Percentiles rank a stretch among this genome's conserved stretches.
These are phyloP conservation scores for Peromyscus californicus DNA, from an alignment of 2,113 vertebrate species.

Conservation along the genomic window DNA sequence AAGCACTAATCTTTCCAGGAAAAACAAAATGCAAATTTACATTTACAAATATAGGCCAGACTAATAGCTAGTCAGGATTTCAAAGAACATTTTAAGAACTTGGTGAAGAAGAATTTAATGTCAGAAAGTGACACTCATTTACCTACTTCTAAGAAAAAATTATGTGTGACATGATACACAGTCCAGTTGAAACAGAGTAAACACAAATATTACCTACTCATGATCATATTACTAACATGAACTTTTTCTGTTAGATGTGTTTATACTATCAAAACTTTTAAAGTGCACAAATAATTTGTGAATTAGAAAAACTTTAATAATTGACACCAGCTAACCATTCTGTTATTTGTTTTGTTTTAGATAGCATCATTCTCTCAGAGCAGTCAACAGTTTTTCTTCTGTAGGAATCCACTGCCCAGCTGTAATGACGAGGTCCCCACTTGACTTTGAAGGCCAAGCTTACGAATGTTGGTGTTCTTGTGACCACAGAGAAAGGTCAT, in stretches of 20 bases:
- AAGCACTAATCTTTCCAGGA: background rate
- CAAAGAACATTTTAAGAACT: background rate
- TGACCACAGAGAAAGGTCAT: background rate
- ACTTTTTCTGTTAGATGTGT: background rate
- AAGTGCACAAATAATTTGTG: background rate
- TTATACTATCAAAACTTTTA: background rate
- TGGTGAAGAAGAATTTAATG: background rate
- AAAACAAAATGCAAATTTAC: background rate
- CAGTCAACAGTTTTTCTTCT: background rate
- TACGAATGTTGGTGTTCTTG: background rate
- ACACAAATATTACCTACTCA: background rate
- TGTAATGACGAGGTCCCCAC: background rate
- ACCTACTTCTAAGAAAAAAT: constrained; percentile 15
- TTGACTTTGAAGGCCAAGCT: background rate
- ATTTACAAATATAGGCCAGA: background rate
- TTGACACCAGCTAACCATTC: background rate
- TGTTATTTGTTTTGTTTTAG: background rate
- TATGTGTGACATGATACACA: background rate
- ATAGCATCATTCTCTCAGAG: background rate
- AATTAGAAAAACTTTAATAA: constrained; percentile 35
- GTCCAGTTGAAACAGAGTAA: background rate
- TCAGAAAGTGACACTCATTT: background rate
- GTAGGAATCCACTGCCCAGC: background rate
- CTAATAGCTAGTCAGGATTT: background rate
- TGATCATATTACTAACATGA: background rate